Evolutionary conservation across 2,113 vertebrate genomes (phyloP).

Genomic region (Neogobius melanostomus): DNA sequence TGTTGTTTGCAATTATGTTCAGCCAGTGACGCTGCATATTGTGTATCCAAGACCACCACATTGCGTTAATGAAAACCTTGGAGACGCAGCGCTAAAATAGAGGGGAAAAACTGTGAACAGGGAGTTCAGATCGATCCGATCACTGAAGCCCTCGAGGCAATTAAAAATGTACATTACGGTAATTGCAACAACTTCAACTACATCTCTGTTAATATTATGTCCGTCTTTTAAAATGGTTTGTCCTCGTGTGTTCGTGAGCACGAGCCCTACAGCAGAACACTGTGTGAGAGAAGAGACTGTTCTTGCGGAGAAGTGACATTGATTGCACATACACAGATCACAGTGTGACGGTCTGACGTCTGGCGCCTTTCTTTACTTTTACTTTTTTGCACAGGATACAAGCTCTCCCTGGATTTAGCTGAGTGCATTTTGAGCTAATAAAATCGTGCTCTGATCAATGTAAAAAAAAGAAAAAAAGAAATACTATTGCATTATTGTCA

Average conservation of each 20-base stretch:
- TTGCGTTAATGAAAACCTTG: conserved; percentile 8
- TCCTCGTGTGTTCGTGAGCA: neutral
- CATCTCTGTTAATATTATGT: neutral
- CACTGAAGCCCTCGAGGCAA: conserved; percentile 13
- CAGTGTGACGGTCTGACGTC: conserved; percentile 1
- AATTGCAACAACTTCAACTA: neutral
- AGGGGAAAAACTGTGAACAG: neutral
- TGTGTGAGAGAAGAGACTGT: conserved; percentile 19
- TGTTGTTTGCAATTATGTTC: too few relatives aligned
- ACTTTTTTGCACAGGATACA: too few relatives aligned
- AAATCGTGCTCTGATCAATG: too few relatives aligned
- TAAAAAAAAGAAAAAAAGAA: too few relatives aligned
- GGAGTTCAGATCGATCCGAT: conserved; percentile 5
- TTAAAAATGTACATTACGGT: neutral
- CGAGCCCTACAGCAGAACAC: neutral
- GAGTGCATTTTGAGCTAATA: too few relatives aligned
- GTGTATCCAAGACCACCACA: too few relatives aligned
- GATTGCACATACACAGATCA: conserved; percentile 42
- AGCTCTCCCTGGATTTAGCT: too few relatives aligned
- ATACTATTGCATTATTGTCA: too few relatives aligned
- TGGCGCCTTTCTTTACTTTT: neutral
- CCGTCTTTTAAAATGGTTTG: neutral
- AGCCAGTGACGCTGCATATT: too few relatives aligned
- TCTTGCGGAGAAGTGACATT: conserved; percentile 20
- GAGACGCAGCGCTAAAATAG: conserved; percentile 27